phyloP scores from a whole-genome alignment of 1,140 invertebrate species.

The Heliothis virescens region DNA sequence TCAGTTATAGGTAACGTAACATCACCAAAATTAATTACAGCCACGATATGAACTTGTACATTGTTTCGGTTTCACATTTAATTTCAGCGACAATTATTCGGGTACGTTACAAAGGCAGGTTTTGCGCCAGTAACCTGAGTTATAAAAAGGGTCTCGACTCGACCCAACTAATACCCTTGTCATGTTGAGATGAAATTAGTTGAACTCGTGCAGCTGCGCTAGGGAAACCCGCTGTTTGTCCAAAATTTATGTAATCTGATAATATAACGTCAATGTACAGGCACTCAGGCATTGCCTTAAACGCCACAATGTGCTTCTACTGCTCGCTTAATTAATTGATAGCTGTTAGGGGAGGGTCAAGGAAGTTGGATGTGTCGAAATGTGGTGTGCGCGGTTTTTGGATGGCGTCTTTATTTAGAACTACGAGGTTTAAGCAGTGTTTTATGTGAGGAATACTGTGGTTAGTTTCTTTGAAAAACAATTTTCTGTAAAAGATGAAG shows the following conservation, averaged over 20 bases:
- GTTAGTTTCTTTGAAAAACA: no score
- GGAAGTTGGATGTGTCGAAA: background rate
- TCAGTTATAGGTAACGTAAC: background rate
- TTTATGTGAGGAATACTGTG: no score
- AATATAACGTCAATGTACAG: conserved; percentile 70
- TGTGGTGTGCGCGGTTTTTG: background rate
- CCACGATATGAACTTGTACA: conserved; percentile 24
- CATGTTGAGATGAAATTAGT: conserved; percentile 83
- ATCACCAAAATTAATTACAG: conserved; percentile 10
- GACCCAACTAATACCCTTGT: conserved; percentile 84
- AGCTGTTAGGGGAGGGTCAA: conserved; percentile 20
- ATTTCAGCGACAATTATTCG: conserved; percentile 59
- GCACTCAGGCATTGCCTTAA: conserved; percentile 44
- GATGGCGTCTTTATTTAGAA: background rate
- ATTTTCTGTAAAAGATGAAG: no score
- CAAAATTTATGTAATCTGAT: conserved; percentile 77
- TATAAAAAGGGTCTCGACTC: conserved; percentile 82
- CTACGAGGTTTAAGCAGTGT: no score
- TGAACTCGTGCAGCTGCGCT: conserved; percentile 79
- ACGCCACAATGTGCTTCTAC: conserved; percentile 43
- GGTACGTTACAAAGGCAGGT: conserved; percentile 52
- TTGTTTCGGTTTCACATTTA: conserved; percentile 50
- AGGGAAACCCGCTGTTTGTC: conserved; percentile 70
- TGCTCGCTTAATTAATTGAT: conserved; percentile 32
- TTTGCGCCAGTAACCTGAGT: conserved; percentile 69